Base-by-base conservation (phyloP, 2,113 vertebrate genomes). In the Psammodynastes pulverulentus region DNA sequence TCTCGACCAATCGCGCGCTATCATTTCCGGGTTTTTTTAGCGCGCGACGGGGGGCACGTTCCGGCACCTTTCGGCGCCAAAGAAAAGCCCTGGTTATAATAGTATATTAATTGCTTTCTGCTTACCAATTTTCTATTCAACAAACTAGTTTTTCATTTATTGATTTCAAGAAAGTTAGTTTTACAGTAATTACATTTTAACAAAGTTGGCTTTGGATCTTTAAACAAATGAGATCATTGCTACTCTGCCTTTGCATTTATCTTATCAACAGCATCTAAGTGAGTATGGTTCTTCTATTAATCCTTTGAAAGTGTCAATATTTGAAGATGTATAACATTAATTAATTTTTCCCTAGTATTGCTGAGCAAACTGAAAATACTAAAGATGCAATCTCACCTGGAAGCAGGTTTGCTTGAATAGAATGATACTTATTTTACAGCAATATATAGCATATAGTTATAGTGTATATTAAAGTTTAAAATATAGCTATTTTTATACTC, bases 161-260 rank as follows among this genome's bases (percentile, higher is more conserved):
- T 98, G 97, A 98, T 98, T 98, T 94, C 97, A 96, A 97, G 96
- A 97, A 97, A 97, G 94, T 97, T 95, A 88, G 94, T 48, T 87
- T 94, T 97, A 67, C 12, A 67, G 29, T 98, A 97, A 97, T 97
- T 97, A 97, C 95, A 94, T 96, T 97, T 97, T 94, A 96, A 93
- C 93, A 86, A 95, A 95, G 95, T 88, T 94, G 97, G 95, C 8
- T 92, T 95, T 87, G 95, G 97, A 94, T 96, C 95, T 96, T 95
- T 92, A 34, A 96, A 96, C 96, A 91, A 95, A 93, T 3, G 10
- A 97, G 90, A 92, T 84, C 9, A 0, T 93, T 96, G 94, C 95
- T 94, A 93, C 87, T 96, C 96, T 95, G 94, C 9, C 94, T 97
- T 97, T 96, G 96, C 97, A 96, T 94, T 95, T 12, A 29, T 49